Conservation (phyloP, 2,888 invertebrate genomes). For the Amblyjoppa proteus region DNA sequence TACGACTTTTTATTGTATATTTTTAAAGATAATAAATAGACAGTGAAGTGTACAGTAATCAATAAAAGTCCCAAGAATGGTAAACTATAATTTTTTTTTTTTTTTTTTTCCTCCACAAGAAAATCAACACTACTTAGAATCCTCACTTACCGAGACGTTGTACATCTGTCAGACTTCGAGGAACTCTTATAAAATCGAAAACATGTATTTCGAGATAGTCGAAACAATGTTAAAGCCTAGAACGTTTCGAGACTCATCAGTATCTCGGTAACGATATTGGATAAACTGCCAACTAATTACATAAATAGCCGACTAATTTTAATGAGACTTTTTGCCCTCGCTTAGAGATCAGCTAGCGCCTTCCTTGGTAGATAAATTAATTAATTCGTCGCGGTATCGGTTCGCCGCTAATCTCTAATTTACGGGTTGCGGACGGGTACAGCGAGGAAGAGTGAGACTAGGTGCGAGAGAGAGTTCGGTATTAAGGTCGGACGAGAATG, state of each 20-base stretch:
- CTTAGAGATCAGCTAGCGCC: slow-evolving; percentile 20
- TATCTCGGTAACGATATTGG: slow-evolving; percentile 41
- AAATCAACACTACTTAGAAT: neutral
- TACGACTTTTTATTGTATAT: neutral
- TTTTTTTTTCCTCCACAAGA: neutral
- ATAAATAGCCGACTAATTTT: slow-evolving; percentile 69
- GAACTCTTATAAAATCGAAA: neutral
- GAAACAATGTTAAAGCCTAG: neutral
- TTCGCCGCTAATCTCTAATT: slow-evolving; percentile 69
- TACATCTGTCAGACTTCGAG: neutral
- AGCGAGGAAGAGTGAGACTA: slow-evolving; percentile 44
- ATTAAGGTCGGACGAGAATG: slow-evolving; percentile 57
- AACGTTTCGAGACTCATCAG: slow-evolving; percentile 52
- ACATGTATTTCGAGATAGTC: neutral
- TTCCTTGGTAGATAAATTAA: slow-evolving; percentile 66
- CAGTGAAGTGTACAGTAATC: neutral
- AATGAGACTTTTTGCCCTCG: slow-evolving; percentile 67
- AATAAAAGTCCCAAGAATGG: neutral
- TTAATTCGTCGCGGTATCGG: slow-evolving; percentile 68
- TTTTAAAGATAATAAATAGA: neutral
- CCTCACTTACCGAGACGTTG: neutral
- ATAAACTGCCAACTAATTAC: slow-evolving; percentile 65
- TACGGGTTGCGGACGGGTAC: slow-evolving; percentile 58
- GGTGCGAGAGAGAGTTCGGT: slow-evolving; percentile 51
- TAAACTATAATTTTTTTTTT: neutral